Evolutionary conservation across 2,888 invertebrate genomes (phyloP).

Genomic region (Aromia moschata): DNA sequence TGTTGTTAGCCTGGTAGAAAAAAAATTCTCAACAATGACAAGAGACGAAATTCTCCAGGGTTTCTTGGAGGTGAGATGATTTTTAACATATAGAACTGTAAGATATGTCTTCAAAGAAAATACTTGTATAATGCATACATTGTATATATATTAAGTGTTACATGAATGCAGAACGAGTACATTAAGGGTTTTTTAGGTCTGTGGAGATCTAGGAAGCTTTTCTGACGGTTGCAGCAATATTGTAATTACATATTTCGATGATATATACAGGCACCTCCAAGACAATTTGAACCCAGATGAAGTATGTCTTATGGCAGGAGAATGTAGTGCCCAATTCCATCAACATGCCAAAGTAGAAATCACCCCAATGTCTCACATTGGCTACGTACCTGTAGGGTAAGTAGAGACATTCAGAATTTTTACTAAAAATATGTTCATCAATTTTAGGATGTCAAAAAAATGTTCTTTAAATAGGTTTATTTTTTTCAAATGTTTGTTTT

Average conservation of each 20-base stretch:
- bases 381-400: slow-evolving; percentile 65
- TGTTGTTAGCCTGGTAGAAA: slow-evolving; percentile 66
- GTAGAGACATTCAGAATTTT: too few relatives aligned
- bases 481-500: too few relatives aligned
- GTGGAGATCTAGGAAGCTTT: slow-evolving; percentile 76
- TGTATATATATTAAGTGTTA: too few relatives aligned
- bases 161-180: background rate
- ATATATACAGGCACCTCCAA: slow-evolving; percentile 72
- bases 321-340: slow-evolving; percentile 75
- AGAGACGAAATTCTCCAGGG: slow-evolving; percentile 69
- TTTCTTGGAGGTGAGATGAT: slow-evolving; percentile 68
- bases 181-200: slow-evolving; percentile 64
- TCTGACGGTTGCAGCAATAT: slow-evolving; percentile 84
- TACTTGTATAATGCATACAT: too few relatives aligned
- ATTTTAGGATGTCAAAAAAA: too few relatives aligned
- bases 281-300: slow-evolving; percentile 71
- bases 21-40: slow-evolving; percentile 66
- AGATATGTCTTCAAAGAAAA: too few relatives aligned
- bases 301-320: slow-evolving; percentile 80
- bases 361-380: slow-evolving; percentile 68
- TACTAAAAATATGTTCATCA: too few relatives aligned
- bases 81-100: too few relatives aligned
- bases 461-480: too few relatives aligned
- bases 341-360: slow-evolving; percentile 70
- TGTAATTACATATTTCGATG: slow-evolving; percentile 77